Percentiles rank a stretch among this genome's conserved stretches.
Evolutionary conservation across 2,113 vertebrate species (phyloP).

Genomic region (Aspidoscelis tigris): DNA sequence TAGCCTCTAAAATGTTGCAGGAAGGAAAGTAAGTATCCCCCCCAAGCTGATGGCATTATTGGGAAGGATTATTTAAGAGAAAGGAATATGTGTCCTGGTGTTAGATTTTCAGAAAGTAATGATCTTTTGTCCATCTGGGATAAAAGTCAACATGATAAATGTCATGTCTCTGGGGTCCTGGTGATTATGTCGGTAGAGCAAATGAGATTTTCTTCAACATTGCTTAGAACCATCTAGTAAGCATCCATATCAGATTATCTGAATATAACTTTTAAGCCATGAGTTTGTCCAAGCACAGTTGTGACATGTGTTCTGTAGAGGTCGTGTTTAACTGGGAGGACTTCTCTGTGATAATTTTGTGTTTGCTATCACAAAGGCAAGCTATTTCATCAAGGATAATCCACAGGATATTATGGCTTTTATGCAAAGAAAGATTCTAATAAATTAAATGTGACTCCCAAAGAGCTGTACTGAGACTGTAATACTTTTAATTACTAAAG

Average conservation of each 20-base stretch:
- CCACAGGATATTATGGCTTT: background rate
- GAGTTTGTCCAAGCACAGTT: background rate
- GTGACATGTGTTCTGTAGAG: background rate
- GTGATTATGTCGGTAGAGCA: too few relatives aligned
- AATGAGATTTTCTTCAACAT: background rate
- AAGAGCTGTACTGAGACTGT: fast-evolving
- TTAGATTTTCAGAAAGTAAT: background rate
- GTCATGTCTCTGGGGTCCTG: background rate
- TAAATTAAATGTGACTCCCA: background rate
- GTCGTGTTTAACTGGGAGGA: background rate
- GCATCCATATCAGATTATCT: background rate
- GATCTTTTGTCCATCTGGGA: background rate
- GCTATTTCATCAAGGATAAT: background rate
- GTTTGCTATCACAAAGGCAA: too few relatives aligned
- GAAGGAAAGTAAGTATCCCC: background rate
- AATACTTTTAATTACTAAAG: background rate
- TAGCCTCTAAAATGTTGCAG: background rate
- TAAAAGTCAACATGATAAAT: background rate
- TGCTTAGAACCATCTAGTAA: background rate
- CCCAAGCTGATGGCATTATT: background rate
- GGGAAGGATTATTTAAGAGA: background rate
- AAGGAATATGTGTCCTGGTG: background rate
- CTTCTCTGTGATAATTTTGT: too few relatives aligned
- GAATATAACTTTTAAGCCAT: background rate
- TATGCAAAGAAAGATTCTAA: background rate